Base-by-base conservation (phyloP, 2,797 vertebrate species). In the Eulemur coronatus region DNA sequence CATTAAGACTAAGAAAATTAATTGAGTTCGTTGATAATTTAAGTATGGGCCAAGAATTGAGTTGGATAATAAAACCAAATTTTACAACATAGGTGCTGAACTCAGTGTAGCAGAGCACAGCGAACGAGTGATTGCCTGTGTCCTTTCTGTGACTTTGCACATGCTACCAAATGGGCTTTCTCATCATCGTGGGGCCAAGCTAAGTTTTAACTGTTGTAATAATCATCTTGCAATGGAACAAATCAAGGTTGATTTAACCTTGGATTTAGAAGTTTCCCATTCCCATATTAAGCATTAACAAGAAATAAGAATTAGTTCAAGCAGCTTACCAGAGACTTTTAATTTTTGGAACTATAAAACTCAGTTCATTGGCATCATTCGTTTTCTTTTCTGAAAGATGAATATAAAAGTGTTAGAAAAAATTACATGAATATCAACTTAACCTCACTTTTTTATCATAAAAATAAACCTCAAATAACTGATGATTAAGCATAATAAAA, bases 331-430 rank as follows among this genome's bases (percentile, higher is more conserved):
- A 52, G 50, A 80, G 63, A 26, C 15, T 86, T 93, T 70, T 81
- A 26, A 57, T 72, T 93, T 94, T 91, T 59, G 20, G 30, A 89
- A 8, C 17, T 95, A 80, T 57, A 63, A 73, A 73, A 81, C 59
- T 67, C 59, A 76, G 4, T 75, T 94, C 30, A 75, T 81, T 89
- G 35, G 14, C 75, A 72, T 70, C 52, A 22, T 81, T 91, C 75
- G 10, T 73, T 96, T 97, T 59, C 13, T 84, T 78, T 96, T 59
- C 48, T 92, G 7, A 79, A 95, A 94, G 20, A 80, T 67, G 22
- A 73, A 95, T 35, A 33, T 80, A 35, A 88, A 94, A 94, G 52
- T 73, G 18, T 84, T 93, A 33, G 48, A 89, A 94, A 96, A 94
- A 52, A 76, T 17, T 55, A 43, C n/a, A 26, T 48, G 18, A 14